A percentile compares a stretch with the other conserved stretches of the same genome.
Conservation (phyloP, 2,113 vertebrate genomes). For the Mandrillus leucophaeus region DNA sequence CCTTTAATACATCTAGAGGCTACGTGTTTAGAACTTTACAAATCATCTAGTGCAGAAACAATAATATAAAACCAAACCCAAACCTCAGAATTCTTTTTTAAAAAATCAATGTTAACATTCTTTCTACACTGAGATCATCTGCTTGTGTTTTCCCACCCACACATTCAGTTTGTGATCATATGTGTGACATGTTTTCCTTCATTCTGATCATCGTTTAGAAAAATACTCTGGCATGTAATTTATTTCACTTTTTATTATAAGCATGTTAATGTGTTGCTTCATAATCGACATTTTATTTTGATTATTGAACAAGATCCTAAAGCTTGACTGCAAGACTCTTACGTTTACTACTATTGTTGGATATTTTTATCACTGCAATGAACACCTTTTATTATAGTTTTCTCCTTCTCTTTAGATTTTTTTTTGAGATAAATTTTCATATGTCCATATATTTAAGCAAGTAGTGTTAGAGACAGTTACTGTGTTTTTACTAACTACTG, state of each 20-base stretch:
- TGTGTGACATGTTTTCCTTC: neutral
- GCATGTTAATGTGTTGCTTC: neutral
- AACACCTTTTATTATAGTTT: neutral
- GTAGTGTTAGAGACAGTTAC: neutral
- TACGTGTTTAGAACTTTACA: no score
- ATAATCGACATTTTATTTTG: neutral
- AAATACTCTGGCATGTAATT: neutral
- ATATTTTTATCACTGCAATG: neutral
- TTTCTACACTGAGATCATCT: neutral
- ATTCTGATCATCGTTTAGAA: neutral
- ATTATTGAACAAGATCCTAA: neutral
- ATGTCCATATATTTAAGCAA: neutral
- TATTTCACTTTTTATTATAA: neutral
- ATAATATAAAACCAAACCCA: accelerated
- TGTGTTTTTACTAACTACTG: neutral
- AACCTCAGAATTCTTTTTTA: neutral
- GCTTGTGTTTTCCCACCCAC: neutral
- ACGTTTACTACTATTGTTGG: neutral
- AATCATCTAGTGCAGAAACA: neutral
- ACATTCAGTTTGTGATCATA: neutral
- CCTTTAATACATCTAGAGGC: no score
- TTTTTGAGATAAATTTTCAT: neutral
- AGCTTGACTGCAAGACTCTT: neutral
- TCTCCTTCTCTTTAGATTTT: neutral
- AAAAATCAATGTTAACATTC: neutral